A percentile compares a stretch with the other conserved stretches of the same genome.
phyloP scores from a whole-genome alignment of 2,888 invertebrate species.

The Machimus rusticus region DNA sequence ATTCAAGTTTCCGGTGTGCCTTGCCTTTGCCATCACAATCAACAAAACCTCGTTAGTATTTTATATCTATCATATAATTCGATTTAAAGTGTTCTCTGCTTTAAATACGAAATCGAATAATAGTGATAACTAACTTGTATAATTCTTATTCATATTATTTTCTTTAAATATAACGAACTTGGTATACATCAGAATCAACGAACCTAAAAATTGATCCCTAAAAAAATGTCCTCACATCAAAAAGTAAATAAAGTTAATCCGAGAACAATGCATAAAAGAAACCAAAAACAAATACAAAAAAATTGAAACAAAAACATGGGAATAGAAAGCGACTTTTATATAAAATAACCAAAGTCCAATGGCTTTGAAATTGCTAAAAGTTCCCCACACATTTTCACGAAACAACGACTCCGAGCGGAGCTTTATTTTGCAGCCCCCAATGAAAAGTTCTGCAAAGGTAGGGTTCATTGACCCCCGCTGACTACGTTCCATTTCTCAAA shows the following conservation, averaged over 20 bases:
- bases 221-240: background rate
- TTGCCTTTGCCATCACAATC: no score
- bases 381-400: background rate
- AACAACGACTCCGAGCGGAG: background rate
- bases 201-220: background rate
- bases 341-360: background rate
- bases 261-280: background rate
- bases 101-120: no score
- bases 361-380: background rate
- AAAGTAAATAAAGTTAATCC: background rate
- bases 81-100: no score
- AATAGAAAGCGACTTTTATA: background rate
- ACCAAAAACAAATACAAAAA: background rate
- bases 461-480: background rate
- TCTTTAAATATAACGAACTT: no score
- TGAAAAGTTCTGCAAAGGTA: background rate
- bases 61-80: no score
- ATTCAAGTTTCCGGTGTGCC: no score
- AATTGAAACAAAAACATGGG: background rate
- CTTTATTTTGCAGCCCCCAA: background rate
- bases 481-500: background rate
- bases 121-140: no score
- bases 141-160: no score
- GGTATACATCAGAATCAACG: background rate
- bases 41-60: no score